These are phyloP conservation scores for Tholera decimalis DNA, from an alignment of 2,888 invertebrate species.

Conservation along the genomic window DNA sequence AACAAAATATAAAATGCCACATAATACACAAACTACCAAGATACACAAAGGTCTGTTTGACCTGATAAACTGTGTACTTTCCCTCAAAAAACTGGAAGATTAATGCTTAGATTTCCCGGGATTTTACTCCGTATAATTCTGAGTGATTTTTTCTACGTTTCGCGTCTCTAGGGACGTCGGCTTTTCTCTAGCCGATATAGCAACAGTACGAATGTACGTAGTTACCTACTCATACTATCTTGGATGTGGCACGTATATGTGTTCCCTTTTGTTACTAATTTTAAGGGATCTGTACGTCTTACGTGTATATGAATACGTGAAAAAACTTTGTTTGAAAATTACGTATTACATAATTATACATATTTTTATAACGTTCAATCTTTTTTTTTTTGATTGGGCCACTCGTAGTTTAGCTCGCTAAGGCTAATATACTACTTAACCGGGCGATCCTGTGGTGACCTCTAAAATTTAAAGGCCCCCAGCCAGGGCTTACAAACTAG, in stretches of 20 bases:
- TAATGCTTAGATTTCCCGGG: slow-evolving; percentile 82
- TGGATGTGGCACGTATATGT: slow-evolving; percentile 16
- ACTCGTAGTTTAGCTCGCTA: no score
- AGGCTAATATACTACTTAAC: no score
- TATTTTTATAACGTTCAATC: no score
- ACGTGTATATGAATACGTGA: no score
- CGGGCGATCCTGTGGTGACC: no score
- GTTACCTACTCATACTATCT: no score
- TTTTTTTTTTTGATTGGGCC: no score
- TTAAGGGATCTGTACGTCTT: background rate
- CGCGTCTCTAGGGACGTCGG: slow-evolving; percentile 52
- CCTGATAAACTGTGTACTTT: slow-evolving; percentile 45
- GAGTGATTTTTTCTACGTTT: slow-evolving; percentile 74
- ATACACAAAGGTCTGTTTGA: slow-evolving; percentile 35
- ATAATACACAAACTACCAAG: slow-evolving; percentile 3
- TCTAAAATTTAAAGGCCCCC: no score
- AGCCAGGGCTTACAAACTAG: no score
- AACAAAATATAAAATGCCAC: background rate
- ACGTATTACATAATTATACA: no score
- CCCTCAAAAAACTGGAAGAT: slow-evolving; percentile 70
- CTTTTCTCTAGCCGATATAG: slow-evolving; percentile 48
- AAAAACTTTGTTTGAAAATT: no score
- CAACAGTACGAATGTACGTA: slow-evolving; percentile 22
- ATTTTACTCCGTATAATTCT: slow-evolving; percentile 82
- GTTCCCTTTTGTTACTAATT: background rate